Conservation (phyloP, 1,140 invertebrate genomes). For the Bombus cullumanus region DNA sequence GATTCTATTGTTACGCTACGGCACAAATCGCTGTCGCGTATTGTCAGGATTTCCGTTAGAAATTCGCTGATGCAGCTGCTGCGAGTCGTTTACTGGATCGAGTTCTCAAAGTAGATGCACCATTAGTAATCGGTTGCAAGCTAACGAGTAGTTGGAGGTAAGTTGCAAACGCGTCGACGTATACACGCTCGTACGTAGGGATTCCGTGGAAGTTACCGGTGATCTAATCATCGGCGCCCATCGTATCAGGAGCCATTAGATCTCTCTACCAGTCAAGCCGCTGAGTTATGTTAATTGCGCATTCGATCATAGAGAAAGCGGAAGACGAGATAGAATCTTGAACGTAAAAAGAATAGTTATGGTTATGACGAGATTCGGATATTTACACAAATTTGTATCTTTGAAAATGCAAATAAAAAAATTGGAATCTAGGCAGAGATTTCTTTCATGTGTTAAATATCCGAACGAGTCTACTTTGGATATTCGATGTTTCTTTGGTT, state of each 20-base stretch:
- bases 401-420: neutral
- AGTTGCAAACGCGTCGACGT: neutral
- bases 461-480: no score
- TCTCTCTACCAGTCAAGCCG: neutral
- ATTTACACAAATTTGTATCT: neutral
- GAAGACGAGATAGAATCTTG: neutral
- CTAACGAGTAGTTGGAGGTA: neutral
- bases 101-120: slow-evolving; percentile 13
- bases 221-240: slow-evolving; percentile 22
- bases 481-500: neutral
- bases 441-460: no score
- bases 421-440: neutral
- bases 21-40: neutral
- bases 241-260: slow-evolving; percentile 11
- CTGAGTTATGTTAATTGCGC: neutral
- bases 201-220: neutral
- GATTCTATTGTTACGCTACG: no score
- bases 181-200: neutral
- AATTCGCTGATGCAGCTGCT: slow-evolving; percentile 5
- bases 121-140: neutral
- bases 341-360: neutral
- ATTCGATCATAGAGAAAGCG: neutral
- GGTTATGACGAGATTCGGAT: neutral
- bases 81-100: no score
- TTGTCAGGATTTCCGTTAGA: neutral